Percentiles rank a stretch among this genome's conserved stretches.
Conservation (phyloP, 2,113 vertebrate genomes). For the Chaetodon trifascialis region DNA sequence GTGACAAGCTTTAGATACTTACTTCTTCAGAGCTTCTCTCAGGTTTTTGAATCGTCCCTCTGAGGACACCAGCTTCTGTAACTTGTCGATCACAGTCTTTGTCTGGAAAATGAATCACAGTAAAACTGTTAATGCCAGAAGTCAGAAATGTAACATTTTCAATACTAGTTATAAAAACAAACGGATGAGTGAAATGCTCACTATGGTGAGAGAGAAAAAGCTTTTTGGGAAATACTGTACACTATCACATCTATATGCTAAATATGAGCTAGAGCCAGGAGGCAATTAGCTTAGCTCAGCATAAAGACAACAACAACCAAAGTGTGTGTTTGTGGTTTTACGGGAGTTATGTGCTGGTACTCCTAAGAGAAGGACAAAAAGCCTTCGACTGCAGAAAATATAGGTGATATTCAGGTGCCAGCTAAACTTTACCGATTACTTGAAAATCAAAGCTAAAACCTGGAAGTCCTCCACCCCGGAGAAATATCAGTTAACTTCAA, state of each 20-base stretch:
- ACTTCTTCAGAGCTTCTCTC: slow-evolving; percentile 98
- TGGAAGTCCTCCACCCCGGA: neutral
- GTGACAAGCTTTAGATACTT: slow-evolving; percentile 59
- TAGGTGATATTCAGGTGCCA: neutral
- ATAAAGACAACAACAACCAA: no score
- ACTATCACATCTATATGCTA: no score
- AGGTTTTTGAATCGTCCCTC: slow-evolving; percentile 99
- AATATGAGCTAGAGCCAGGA: no score
- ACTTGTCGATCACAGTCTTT: slow-evolving; percentile 95
- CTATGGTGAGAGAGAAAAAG: no score
- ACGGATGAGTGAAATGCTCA: no score
- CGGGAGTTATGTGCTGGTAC: no score
- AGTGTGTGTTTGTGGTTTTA: no score
- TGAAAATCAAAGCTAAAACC: neutral
- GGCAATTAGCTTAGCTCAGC: no score
- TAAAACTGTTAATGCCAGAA: neutral
- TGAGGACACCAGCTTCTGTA: slow-evolving; percentile 97
- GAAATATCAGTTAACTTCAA: neutral
- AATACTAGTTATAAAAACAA: no score
- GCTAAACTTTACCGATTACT: neutral
- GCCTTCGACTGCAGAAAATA: no score
- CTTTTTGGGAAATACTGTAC: no score
- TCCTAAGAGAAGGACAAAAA: neutral
- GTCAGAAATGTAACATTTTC: neutral
- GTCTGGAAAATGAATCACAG: slow-evolving; percentile 86